Evolutionary conservation across 2,888 invertebrate species (phyloP), one percentile per base, ranked within the genome.

Genomic region (Pristionchus fissidentatus): DNA sequence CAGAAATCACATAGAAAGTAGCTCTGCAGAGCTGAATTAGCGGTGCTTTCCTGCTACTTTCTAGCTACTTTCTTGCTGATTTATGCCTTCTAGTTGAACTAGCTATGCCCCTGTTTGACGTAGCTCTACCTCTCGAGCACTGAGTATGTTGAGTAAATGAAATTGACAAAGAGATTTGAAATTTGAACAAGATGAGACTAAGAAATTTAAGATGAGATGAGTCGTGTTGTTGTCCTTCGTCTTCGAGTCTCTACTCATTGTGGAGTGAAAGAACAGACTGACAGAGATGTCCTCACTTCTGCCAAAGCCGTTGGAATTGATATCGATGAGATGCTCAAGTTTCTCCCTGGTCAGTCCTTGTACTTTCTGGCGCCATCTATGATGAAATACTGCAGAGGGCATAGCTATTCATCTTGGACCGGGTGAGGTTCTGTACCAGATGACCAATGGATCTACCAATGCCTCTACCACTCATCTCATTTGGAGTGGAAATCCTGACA

Each of bases 221-320:
- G 85, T 52, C 83, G 87, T 35, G 55, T 84, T 26, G 55, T 88
- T 7, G 22, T 49, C 35, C 80, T 87, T 19, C 84, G 85, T 15
- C 83, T 84, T 52, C 32, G 43, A 22, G 83, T 85, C 15, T 70
- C 32, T 22, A 66, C 82, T 49, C 52, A 32, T 19, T 2, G 13
- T 29, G 82, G 82, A 70, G 32, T 41, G 15, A 52, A 66, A 26
- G 70, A 70, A 52, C 49, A 38, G 15, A 77, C 87, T 5, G 85
- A 85, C 13, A 81, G 79, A 26, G 83, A 79, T n/a, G 78, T 88
- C 35, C 80, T 70, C n/a, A 62, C 73, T n/a, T 80, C 85, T 13
- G 85, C 87, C 43, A 43, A 41, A 19, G 82, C 83, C 19, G 78
- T 87, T 3, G 87, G 86, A n/a, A 80, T 88, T 62, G 55, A 85